Evolutionary conservation across 1,140 invertebrate genomes (phyloP).

Genomic region (Neodiprion pinetum): DNA sequence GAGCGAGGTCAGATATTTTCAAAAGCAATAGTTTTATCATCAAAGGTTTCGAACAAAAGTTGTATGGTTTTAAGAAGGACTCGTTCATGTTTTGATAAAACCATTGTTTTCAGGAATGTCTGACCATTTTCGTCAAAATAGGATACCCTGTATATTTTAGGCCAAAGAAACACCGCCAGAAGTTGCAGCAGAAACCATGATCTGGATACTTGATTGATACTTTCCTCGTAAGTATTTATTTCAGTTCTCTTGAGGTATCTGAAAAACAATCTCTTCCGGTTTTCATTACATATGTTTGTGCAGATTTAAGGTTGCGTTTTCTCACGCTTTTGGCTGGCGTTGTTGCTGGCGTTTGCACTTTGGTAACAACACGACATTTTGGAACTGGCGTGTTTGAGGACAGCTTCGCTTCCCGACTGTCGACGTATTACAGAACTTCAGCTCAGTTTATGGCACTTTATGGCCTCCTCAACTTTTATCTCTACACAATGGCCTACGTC

Average conservation of each 20-base stretch:
- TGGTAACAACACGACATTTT: slow-evolving; percentile 83
- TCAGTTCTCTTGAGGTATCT: too few relatives aligned
- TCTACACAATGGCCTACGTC: slow-evolving; percentile 93
- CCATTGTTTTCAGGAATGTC: too few relatives aligned
- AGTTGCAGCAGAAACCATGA: slow-evolving; percentile 18
- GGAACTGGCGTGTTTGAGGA: slow-evolving; percentile 90
- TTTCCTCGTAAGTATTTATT: too few relatives aligned
- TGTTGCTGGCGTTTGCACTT: slow-evolving; percentile 79
- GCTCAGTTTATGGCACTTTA: slow-evolving; percentile 95
- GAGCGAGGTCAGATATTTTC: too few relatives aligned
- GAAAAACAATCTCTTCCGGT: too few relatives aligned
- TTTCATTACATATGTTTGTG: slow-evolving; percentile 36
- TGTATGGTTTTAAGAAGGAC: too few relatives aligned
- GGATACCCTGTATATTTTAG: too few relatives aligned
- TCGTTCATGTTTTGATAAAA: too few relatives aligned
- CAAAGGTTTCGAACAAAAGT: too few relatives aligned
- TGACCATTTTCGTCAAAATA: too few relatives aligned
- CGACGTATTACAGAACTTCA: slow-evolving; percentile 87
- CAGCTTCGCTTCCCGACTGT: slow-evolving; percentile 89
- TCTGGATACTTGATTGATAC: slow-evolving; percentile 5
- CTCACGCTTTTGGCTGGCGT: slow-evolving; percentile 86
- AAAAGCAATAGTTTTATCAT: too few relatives aligned
- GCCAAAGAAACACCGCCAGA: background rate
- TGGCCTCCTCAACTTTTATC: slow-evolving; percentile 93
- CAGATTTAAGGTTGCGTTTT: slow-evolving; percentile 92